Evolutionary conservation across 2,113 vertebrate species (phyloP).

Genomic region (Bucco capensis): DNA sequence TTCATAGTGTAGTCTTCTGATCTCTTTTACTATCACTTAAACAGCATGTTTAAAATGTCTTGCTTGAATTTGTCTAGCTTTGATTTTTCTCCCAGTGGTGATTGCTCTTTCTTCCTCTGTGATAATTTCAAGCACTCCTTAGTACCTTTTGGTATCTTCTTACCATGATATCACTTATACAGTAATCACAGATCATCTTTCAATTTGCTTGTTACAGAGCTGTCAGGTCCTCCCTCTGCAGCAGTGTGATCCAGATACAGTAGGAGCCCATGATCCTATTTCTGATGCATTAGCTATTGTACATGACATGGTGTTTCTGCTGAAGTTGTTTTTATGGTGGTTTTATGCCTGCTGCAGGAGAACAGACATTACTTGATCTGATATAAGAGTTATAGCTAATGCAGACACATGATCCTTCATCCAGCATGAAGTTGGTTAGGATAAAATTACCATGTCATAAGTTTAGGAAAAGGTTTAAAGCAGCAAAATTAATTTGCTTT

Average conservation of each 20-base stretch:
- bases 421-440: not conserved
- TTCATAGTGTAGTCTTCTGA: not conserved
- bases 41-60: not conserved
- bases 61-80: not conserved
- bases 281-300: not conserved
- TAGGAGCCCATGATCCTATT: not conserved
- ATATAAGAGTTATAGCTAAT: not conserved
- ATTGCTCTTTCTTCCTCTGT: not conserved
- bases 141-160: not conserved
- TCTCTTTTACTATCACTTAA: not conserved
- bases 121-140: not conserved
- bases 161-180: not conserved
- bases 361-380: not conserved
- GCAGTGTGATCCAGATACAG: not conserved
- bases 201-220: not conserved
- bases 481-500: constrained; percentile 1
- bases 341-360: not conserved
- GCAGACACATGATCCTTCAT: not conserved
- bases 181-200: not conserved
- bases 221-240: not conserved
- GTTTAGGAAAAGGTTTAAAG: constrained; percentile 12
- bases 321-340: not conserved
- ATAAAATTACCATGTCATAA: constrained; percentile 31
- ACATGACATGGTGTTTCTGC: not conserved
- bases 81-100: not conserved